phyloP scores from a whole-genome alignment of 2,888 invertebrate species.

The Tricholauxania praeusta region DNA sequence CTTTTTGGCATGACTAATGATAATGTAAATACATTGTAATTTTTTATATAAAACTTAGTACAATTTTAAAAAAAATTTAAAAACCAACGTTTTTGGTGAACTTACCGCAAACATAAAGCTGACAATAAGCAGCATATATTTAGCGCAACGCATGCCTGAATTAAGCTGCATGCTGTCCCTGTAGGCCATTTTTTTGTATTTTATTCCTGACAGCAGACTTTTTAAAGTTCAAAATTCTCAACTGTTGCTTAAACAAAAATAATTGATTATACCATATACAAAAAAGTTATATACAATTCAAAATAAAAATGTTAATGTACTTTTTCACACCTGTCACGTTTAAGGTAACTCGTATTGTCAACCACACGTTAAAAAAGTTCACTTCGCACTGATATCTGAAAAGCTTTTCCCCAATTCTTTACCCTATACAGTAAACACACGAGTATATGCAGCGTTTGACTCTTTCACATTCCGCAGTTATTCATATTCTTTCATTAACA shows the following conservation, averaged over 20 bases:
- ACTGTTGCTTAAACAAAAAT: not conserved
- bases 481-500: too few species aligned
- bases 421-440: too few species aligned
- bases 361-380: constrained; percentile 31
- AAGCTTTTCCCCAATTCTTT: not conserved
- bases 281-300: not conserved
- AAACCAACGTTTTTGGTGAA: constrained; percentile 50
- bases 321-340: too few species aligned
- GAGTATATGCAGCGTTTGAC: not conserved
- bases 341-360: not conserved
- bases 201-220: not conserved
- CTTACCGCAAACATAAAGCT: constrained; percentile 85
- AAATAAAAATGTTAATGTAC: not conserved
- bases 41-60: not conserved
- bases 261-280: not conserved
- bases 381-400: constrained; percentile 18
- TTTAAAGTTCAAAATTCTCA: not conserved
- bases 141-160: constrained; percentile 80
- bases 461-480: too few species aligned
- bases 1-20: constrained; percentile 13
- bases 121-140: constrained; percentile 81
- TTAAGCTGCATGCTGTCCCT: constrained; percentile 68
- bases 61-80: not conserved
- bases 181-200: constrained; percentile 48
- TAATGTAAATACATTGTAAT: not conserved